Evolutionary conservation across 2,888 invertebrate species (phyloP), one percentile per base, ranked within the genome.

Genomic region (Eilema griseolum): DNA sequence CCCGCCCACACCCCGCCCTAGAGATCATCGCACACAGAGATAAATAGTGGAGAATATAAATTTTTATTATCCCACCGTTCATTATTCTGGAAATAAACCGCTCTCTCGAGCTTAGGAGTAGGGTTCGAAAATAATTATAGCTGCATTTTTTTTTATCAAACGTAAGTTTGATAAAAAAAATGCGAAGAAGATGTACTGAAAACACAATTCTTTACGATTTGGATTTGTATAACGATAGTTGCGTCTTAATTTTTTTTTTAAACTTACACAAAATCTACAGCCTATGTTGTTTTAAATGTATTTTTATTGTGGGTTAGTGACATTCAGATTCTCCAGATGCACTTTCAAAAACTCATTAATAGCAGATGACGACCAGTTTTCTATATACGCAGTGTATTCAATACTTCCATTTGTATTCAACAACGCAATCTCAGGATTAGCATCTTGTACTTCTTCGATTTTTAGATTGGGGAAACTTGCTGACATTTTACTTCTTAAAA

Each of bases 51-150:
- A 86, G 89, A 91, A 92, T 94, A 94, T 93, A 93, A 89, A 89
- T 90, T 93, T 92, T 91, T 94, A 93, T 93, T 93, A 93, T 92
- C 88, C 88, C 85, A 85, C 88, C 89, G 90, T 93, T 93, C 92
- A 93, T 94, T 94, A 93, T 92, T 92, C 85, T 85, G 85, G 84
- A 92, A 91, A 87, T 91, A 88, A 88, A 87, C 84, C 86, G 87
- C 85, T 79, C 83, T 85, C 84, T 84, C 76, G 79, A 71, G 83
- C 88, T 92, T 92, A 92, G 46, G 46, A n/a, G 90, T 91, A 93
- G 92, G 87, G 73, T 63, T 64, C 59, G 28, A 79, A 80, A 63
- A 73, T 74, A 70, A 70, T 77, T 65, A 73, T 24, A 26, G 80
- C 72, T 88, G 87, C 87, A 88, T 85, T 87, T 84, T 77, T 78